These are phyloP conservation scores for Trachythela sp. DNA, from an alignment of 64 coral and sea anemone genomes.

Conservation along the genomic window DNA sequence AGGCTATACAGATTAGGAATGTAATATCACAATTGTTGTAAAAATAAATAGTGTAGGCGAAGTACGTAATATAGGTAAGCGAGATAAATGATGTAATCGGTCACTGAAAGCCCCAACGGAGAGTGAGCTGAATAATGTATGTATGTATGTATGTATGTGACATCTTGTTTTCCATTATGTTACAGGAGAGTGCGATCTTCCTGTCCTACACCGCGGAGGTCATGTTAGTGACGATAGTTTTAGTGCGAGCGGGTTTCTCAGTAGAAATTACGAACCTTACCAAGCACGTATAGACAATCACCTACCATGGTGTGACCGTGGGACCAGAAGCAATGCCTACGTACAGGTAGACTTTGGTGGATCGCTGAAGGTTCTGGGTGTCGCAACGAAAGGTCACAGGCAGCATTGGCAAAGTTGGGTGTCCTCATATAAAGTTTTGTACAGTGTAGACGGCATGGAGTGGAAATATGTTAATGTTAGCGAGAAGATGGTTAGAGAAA, in stretches of 20 bases:
- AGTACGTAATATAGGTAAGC: too few species aligned
- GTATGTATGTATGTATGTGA: too few species aligned
- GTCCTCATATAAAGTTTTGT: neutral
- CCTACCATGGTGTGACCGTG: neutral
- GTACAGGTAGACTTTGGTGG: neutral
- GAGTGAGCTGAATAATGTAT: too few species aligned
- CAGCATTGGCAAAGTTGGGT: neutral
- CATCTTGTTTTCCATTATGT: neutral
- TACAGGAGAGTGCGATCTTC: neutral
- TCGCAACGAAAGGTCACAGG: neutral
- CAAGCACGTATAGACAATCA: neutral
- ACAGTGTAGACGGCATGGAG: neutral
- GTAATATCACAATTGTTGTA: too few species aligned
- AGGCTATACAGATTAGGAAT: too few species aligned
- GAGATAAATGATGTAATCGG: too few species aligned
- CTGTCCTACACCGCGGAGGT: neutral
- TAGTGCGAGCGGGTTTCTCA: neutral
- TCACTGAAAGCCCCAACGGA: too few species aligned
- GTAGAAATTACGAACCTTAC: neutral
- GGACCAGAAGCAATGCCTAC: neutral
- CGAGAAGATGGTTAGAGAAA: neutral
- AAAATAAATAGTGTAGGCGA: too few species aligned
- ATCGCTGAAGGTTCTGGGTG: neutral
- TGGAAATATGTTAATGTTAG: neutral
- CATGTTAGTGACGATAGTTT: neutral